Evolutionary conservation across 1,140 invertebrate genomes (phyloP), one percentile per base, ranked within the genome.

Genomic region (Parasteatoda tepidariorum): DNA sequence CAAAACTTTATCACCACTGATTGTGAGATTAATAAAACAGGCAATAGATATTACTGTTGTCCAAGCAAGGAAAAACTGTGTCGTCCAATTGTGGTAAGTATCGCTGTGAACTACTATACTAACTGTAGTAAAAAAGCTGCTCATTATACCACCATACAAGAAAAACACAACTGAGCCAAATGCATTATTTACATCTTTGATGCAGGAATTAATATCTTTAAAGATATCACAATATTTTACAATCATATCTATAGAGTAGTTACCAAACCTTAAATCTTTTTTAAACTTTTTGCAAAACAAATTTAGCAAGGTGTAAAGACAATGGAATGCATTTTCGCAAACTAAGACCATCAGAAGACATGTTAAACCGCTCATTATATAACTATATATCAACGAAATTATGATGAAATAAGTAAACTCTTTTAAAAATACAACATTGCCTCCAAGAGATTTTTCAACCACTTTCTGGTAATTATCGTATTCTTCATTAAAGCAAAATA

Each of bases 401-500:
- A 31, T 11, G 0, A 57, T 22, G 1, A 57, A 22, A 41, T 48
- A 73, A n/a, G 57, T n/a, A 15, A 55, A 73, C 4, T 3, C n/a
- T 26, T 57, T 33, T 33, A 73, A 13, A 18, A 24, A 54, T 1
- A 30, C 5, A 22, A 4, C n/a, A 15, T 73, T 15, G 33, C 26
- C 41, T 9, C 30, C 0, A 7, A 57, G 7, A n/a, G 41, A 18
- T 22, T 26, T 18, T 73, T 55, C 9, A 7, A 73, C 1, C 5
- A 30, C 0, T 4, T 22, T 15, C 11, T 2, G 15, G 3, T 28
- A 24, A 6, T 18, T 48, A 6, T 30, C 28, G 41, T 48, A 73
- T 26, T 55, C 54, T 55, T 73, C 30, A 28, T 31, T n/a, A 57
- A 73, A 73, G 68, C 54, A 73, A 31, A n/a, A 73, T 38, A 31